phyloP scores from a whole-genome alignment of 2,113 vertebrate species.

The Trichechus manatus region DNA sequence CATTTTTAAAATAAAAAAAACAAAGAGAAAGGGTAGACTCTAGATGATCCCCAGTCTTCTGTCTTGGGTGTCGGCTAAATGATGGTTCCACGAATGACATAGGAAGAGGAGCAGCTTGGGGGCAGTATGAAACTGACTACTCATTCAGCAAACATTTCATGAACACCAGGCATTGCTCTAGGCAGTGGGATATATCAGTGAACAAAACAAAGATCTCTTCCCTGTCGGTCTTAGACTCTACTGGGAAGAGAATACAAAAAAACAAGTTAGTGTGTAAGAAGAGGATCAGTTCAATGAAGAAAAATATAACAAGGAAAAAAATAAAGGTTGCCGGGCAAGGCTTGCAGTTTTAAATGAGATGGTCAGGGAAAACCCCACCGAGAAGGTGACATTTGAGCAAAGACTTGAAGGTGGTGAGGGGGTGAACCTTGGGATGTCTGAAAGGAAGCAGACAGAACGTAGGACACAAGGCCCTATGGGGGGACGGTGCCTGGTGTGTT shows the following conservation, averaged over 20 bases:
- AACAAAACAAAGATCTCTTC: background rate
- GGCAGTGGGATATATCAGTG: background rate
- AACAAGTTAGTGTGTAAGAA: background rate
- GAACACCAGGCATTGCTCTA: background rate
- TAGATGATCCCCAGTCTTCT: background rate
- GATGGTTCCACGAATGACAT: background rate
- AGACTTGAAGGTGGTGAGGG: background rate
- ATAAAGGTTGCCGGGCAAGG: background rate
- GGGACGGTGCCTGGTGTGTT: background rate
- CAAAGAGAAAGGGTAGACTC: background rate
- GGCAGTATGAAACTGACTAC: background rate
- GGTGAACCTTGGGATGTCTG: background rate
- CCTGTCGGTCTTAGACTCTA: background rate
- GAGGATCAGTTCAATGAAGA: accelerated
- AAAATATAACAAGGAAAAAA: background rate
- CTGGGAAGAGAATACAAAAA: background rate
- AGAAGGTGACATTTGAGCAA: background rate
- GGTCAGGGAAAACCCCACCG: background rate
- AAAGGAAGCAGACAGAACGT: background rate
- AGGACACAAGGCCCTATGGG: background rate
- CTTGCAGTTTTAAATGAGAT: background rate
- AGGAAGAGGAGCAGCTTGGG: background rate
- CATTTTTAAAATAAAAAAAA: background rate
- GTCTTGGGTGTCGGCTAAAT: background rate
- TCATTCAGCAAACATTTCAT: background rate